Base-by-base conservation (phyloP, 2,888 invertebrate genomes). In the Morpho helenor region DNA sequence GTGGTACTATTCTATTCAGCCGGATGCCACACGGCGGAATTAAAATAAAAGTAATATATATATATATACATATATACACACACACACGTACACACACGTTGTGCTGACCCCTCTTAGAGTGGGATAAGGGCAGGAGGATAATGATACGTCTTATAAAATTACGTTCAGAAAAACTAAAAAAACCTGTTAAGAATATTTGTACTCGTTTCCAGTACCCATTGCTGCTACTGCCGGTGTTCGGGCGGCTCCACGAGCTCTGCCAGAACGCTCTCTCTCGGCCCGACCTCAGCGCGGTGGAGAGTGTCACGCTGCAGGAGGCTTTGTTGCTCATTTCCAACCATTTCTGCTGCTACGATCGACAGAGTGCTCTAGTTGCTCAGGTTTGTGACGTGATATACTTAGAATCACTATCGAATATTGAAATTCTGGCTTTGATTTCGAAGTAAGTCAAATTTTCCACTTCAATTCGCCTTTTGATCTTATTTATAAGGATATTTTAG, bases 291-390 rank as follows among this genome's bases (percentile, higher is more conserved):
- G 94, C 95, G 62, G 93, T 96, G 87, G 97, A 97, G 82, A 94
- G 95, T 70, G 94, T 96, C 52, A 96, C 96, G 0, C 81, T 98
- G 43, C 91, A 93, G 72, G 97, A 97, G 81, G 95, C 96, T 0
- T 80, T 97, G 52, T 79, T 97, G 46, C 90, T 97, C 7, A 95
- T 97, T 66, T 96, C 96, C 57, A 98, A 98, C 89, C 96, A 97
- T 82, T 96, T 97, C 79, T 94, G 96, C 78, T 96, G 97, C 83
- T 98, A 96, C 78, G 94, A 95, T 71, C 91, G 95, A 22, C 95
- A 95, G 77, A 85, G 83, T 57, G 84, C 85, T 22, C 75, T 90
- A 1, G 90, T 91, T 3, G 87, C 84, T 2, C 78, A 89, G 79
- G 87, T 31, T 31, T 5, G 31, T 31, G 3, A 31, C 5, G 31